These are phyloP conservation scores for Anneissia japonica DNA, from an alignment of 35 echinoderm and acorn worm genomes.

Conservation along the genomic window DNA sequence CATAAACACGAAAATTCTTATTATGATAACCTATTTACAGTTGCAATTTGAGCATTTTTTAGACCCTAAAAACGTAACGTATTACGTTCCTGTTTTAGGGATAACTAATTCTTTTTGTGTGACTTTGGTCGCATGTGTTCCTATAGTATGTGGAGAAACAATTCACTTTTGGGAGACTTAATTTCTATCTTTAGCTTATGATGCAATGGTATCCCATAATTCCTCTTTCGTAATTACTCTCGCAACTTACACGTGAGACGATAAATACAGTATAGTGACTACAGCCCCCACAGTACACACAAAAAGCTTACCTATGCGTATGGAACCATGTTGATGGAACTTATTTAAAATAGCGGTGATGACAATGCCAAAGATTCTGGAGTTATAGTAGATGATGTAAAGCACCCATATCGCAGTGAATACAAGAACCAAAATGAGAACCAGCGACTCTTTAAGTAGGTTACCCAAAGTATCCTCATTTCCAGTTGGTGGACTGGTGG, in stretches of 20 bases:
- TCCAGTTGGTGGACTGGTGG: neutral
- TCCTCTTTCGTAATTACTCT: neutral
- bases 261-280: neutral
- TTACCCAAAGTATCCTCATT: neutral
- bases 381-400: slow-evolving; percentile 82
- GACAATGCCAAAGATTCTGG: slow-evolving; percentile 58
- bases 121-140: neutral
- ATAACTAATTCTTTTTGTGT: too few species aligned
- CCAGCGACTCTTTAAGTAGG: neutral
- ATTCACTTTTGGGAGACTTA: neutral
- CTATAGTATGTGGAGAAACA: neutral
- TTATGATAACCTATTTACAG: too few species aligned
- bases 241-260: neutral
- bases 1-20: too few species aligned
- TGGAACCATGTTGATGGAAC: slow-evolving; percentile 52
- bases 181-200: neutral
- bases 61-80: too few species aligned
- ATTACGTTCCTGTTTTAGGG: too few species aligned
- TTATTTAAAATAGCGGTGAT: slow-evolving; percentile 75
- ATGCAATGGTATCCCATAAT: neutral
- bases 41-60: too few species aligned
- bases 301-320: slow-evolving; percentile 68
- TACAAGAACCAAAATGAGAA: neutral
- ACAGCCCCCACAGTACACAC: neutral
- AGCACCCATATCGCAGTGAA: slow-evolving; percentile 52